phyloP scores from a whole-genome alignment of 2,888 invertebrate species.

The Tolmerus cingulatus region DNA sequence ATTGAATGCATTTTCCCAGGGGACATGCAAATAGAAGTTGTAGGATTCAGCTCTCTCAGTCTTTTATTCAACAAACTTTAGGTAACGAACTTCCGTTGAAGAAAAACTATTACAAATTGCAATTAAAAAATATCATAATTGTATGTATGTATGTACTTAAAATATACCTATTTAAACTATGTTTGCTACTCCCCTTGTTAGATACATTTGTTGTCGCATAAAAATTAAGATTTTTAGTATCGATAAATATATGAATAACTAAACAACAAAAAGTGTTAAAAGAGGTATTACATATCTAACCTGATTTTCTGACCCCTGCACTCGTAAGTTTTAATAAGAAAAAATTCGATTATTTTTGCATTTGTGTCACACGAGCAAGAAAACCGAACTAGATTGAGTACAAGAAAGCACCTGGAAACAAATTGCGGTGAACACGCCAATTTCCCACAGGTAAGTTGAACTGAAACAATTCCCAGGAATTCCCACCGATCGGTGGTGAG shows the following conservation, averaged over 20 bases:
- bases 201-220: too few relatives aligned
- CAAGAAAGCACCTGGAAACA: not conserved
- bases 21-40: not conserved
- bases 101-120: too few relatives aligned
- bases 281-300: not conserved
- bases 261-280: not conserved
- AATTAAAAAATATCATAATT: too few relatives aligned
- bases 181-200: too few relatives aligned
- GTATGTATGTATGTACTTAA: too few relatives aligned
- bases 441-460: conserved; percentile 11
- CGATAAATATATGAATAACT: too few relatives aligned
- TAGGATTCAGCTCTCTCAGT: not conserved
- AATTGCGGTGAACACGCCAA: not conserved
- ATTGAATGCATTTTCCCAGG: not conserved
- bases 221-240: too few relatives aligned
- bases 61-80: too few relatives aligned
- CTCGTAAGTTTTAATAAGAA: not conserved
- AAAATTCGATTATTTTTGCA: not conserved
- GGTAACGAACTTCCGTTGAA: too few relatives aligned
- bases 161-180: too few relatives aligned
- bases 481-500: conserved; percentile 4
- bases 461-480: conserved; percentile 11
- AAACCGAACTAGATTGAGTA: not conserved
- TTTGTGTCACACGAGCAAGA: not conserved
- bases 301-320: not conserved